Conservation (phyloP, 2,113 vertebrate species). For the Tetrao urogallus region DNA sequence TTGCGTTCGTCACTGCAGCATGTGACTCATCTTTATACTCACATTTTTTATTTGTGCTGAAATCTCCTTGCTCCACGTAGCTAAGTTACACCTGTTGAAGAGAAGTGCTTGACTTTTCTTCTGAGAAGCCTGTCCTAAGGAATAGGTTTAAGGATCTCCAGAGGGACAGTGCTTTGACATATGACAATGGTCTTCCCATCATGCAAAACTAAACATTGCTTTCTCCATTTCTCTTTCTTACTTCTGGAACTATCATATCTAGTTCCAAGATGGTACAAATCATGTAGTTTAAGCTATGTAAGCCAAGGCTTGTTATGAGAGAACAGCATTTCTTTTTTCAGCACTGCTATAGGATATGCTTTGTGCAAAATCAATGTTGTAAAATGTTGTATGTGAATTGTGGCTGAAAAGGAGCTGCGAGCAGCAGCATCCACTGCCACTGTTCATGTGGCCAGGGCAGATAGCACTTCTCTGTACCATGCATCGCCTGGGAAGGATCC, state of each 20-base stretch:
- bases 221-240: background rate
- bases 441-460: background rate
- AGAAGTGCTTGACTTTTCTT: background rate
- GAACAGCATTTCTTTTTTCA: background rate
- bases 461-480: background rate
- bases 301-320: background rate
- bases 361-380: background rate
- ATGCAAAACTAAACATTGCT: background rate
- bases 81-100: background rate
- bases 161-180: background rate
- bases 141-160: background rate
- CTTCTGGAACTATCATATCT: background rate
- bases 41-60: background rate
- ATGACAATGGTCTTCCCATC: background rate
- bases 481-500: rapidly evolving
- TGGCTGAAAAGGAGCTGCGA: background rate
- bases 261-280: background rate
- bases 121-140: background rate
- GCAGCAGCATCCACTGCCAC: background rate
- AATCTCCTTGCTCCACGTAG: background rate
- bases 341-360: background rate
- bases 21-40: background rate
- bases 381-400: background rate
- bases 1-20: background rate
- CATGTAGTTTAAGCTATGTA: background rate